phyloP scores from a whole-genome alignment of 2,113 vertebrate species.

The Lathamus discolor region DNA sequence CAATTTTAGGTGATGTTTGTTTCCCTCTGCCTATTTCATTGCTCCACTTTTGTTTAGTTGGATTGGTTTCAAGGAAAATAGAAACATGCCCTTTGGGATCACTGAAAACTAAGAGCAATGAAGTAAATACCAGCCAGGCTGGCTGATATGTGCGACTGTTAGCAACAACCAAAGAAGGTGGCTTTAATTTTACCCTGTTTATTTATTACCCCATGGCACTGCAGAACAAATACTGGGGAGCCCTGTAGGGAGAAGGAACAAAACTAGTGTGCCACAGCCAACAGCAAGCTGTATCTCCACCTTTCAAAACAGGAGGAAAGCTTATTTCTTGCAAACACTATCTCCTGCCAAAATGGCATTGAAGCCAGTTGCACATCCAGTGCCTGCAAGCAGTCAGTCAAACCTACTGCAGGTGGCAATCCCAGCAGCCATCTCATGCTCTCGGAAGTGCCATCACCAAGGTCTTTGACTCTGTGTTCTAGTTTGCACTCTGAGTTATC shows the following conservation, averaged over 20 bases:
- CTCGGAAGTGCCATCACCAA: background rate
- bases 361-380: background rate
- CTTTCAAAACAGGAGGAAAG: background rate
- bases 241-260: background rate
- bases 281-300: background rate
- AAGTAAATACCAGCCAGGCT: background rate
- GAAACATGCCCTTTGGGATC: background rate
- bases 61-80: background rate
- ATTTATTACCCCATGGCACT: background rate
- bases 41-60: background rate
- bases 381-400: background rate
- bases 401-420: background rate
- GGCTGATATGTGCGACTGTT: background rate
- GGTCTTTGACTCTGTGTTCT: conserved; percentile 18
- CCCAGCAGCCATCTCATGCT: background rate
- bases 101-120: background rate
- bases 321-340: background rate
- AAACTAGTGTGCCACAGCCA: background rate
- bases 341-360: background rate
- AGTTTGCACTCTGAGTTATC: background rate
- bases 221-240: background rate
- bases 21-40: background rate
- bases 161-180: background rate
- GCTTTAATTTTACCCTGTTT: background rate
- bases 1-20: background rate